Evolutionary conservation across 1,140 invertebrate species (phyloP).

Genomic region (Drosophila leontia): DNA sequence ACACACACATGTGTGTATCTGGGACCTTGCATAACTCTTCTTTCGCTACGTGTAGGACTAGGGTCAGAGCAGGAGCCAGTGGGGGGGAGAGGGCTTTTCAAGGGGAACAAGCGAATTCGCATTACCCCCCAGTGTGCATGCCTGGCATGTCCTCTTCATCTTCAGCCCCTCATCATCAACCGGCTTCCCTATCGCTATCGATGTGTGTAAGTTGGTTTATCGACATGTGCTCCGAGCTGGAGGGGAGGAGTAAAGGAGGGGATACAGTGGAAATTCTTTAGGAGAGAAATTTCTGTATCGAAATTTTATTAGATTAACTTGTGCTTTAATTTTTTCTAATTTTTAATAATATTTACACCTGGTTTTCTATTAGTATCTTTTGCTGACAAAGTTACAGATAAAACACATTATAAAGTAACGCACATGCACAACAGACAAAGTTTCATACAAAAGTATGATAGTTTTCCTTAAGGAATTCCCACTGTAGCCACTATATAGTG

Average conservation of each 20-base stretch:
- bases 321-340: neutral
- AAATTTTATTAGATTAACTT: neutral
- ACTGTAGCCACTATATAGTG: constrained; percentile 2
- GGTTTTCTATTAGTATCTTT: neutral
- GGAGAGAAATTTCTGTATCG: neutral
- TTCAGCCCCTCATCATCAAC: constrained; percentile 7
- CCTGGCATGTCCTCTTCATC: constrained; percentile 31
- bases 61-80: constrained; percentile 18
- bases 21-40: constrained; percentile 76
- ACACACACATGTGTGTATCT: constrained; percentile 41
- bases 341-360: neutral
- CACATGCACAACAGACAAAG: neutral
- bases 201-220: constrained; percentile 64
- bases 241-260: neutral
- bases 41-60: constrained; percentile 50
- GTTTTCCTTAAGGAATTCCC: neutral
- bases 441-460: neutral
- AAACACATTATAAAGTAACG: neutral
- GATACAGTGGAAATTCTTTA: constrained; percentile 19
- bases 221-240: constrained; percentile 40
- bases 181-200: constrained; percentile 39
- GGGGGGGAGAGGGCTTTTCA: neutral
- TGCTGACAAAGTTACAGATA: neutral
- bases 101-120: constrained; percentile 25
- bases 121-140: constrained; percentile 56